These are phyloP conservation scores for Atrina japonica DNA, from an alignment of 2,888 invertebrate species.

Conservation along the genomic window DNA sequence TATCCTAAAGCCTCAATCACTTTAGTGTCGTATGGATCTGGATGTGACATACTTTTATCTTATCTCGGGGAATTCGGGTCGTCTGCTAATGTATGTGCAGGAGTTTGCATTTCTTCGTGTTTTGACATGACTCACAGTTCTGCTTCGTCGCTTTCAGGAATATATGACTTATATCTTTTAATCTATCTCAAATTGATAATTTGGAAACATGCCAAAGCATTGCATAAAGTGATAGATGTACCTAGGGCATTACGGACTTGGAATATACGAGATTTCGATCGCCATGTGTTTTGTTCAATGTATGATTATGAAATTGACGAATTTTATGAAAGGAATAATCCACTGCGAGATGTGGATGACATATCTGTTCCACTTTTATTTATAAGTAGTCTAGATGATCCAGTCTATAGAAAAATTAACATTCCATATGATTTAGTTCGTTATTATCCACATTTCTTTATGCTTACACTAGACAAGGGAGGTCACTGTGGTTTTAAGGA, in stretches of 20 bases:
- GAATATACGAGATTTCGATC: slow-evolving; percentile 62
- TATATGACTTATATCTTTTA: slow-evolving; percentile 65
- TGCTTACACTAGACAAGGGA: slow-evolving; percentile 68
- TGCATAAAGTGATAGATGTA: slow-evolving; percentile 61
- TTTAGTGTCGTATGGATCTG: slow-evolving; percentile 70
- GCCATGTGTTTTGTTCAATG: slow-evolving; percentile 61
- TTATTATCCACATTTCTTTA: slow-evolving; percentile 74
- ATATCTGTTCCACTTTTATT: slow-evolving; percentile 73
- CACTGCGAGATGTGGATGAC: slow-evolving; percentile 74
- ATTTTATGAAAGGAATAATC: slow-evolving; percentile 76
- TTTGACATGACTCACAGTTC: slow-evolving; percentile 56
- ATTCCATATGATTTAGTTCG: slow-evolving; percentile 73
- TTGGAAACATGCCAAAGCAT: slow-evolving; percentile 55
- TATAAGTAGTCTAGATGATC: slow-evolving; percentile 75
- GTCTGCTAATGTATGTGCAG: slow-evolving; percentile 66
- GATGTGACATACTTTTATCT: slow-evolving; percentile 70
- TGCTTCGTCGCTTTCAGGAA: slow-evolving; percentile 40
- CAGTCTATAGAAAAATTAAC: slow-evolving; percentile 61
- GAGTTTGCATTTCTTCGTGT: slow-evolving; percentile 71
- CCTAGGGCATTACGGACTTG: slow-evolving; percentile 55
- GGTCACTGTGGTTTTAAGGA: slow-evolving; percentile 77
- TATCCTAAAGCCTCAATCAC: slow-evolving; percentile 64
- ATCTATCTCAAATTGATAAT: slow-evolving; percentile 61
- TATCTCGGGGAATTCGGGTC: slow-evolving; percentile 77
- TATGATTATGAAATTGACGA: slow-evolving; percentile 61